Base-by-base conservation (phyloP, 1,140 invertebrate species). In the Zaprionus vittiger region DNA sequence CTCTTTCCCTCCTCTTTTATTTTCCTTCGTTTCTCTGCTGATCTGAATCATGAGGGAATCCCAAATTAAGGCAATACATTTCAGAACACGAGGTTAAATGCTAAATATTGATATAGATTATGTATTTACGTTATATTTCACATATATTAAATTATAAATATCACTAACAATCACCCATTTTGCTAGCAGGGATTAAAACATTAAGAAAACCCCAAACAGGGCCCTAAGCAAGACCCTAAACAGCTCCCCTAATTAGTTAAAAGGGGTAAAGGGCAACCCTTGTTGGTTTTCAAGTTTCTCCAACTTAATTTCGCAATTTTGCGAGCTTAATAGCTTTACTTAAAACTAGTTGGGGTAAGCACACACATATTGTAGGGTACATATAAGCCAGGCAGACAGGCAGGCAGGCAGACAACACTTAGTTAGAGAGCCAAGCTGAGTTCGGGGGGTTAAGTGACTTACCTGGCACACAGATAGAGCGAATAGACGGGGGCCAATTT, bases 401-500 rank as follows among this genome's bases (percentile, higher is more conserved):
- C 64, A 65, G 34, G n/a, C 44, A 47, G 44, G 15, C 59, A 14
- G 17, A 28, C 57, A 61, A 60, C 56, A 62, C 5, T 54, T 26
- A 67, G 20, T 28, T 34, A 9, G 31, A 4, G 4, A 31, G 24
- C 17, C 28, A 68, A 24, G 31, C 41, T 17, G 34, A 65, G 20
- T 34, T 34, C 41, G n/a, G 41, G n/a, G 15, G 9, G 6, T 44
- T 15, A n/a, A 7, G 22, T 28, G 63, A 91, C 79, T 62, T 83
- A 95, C 94, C 94, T 95, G 47, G 97, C 97, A 76, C 97, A 98
- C 89, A 99, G 94, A 93, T 99, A 99, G 3, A 99, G 94, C 0
- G 98, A 97, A 93, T 99, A 99, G 5, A 98, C 98, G 1, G 98
- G 98, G 1, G 98, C 97, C 49, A 99, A 94, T 93, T 97, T 97